These are phyloP conservation scores for Episyrphus balteatus DNA, from an alignment of 1,140 invertebrate genomes.

Conservation along the genomic window DNA sequence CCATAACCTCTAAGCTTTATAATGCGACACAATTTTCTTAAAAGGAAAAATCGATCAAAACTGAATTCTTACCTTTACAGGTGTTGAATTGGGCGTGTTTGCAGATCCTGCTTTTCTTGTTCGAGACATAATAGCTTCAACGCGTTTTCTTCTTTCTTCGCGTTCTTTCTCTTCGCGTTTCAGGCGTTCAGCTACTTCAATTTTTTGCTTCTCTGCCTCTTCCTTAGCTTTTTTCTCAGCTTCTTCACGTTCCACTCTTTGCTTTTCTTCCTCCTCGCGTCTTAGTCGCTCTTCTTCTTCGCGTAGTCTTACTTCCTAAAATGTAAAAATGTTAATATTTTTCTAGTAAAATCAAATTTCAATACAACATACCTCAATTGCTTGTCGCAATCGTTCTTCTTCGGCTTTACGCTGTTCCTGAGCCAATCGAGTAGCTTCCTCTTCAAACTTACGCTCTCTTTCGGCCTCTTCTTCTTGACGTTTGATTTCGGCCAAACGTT, in stretches of 20 bases:
- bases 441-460: constrained; percentile 62
- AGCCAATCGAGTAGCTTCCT: constrained; percentile 58
- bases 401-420: constrained; percentile 60
- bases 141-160: constrained; percentile 60
- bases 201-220: constrained; percentile 64
- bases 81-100: constrained; percentile 40
- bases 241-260: constrained; percentile 64
- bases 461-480: constrained; percentile 77
- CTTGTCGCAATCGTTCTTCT: constrained; percentile 59
- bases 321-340: background rate
- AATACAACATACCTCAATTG: constrained; percentile 46
- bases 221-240: constrained; percentile 61
- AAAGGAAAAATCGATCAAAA: too few relatives aligned
- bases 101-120: constrained; percentile 54
- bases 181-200: constrained; percentile 61
- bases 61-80: constrained; percentile 35
- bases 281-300: constrained; percentile 52
- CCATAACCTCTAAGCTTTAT: too few relatives aligned
- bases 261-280: constrained; percentile 54
- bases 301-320: constrained; percentile 46
- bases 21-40: too few relatives aligned
- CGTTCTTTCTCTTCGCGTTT: constrained; percentile 71
- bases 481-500: constrained; percentile 61
- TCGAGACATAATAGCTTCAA: constrained; percentile 73
- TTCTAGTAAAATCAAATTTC: constrained; percentile 1